These are phyloP conservation scores for Aphidius ervi DNA, from an alignment of 1,140 invertebrate genomes.

Conservation along the genomic window DNA sequence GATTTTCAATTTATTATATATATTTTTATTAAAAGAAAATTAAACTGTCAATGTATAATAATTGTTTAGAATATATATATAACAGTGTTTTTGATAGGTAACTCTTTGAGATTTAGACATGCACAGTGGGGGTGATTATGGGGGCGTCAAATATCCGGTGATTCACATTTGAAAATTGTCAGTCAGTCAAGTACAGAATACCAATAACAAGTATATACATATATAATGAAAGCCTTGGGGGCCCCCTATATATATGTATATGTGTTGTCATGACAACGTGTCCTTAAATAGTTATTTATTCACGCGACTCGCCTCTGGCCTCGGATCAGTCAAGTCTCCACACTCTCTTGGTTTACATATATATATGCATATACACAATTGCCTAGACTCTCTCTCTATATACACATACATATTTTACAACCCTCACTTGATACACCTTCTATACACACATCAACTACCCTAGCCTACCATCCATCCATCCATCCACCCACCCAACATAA, in stretches of 20 bases:
- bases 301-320: slow-evolving; percentile 40
- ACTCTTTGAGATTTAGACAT: not conserved
- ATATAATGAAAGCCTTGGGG: slow-evolving; percentile 9
- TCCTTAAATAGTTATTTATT: slow-evolving; percentile 48
- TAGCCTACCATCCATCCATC: no score
- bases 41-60: no score
- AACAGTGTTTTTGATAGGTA: no score
- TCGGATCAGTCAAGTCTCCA: slow-evolving; percentile 23
- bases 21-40: no score
- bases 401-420: no score
- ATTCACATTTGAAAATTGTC: slow-evolving; percentile 32
- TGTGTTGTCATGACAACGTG: slow-evolving; percentile 37
- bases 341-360: slow-evolving; percentile 23
- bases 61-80: no score
- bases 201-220: slow-evolving; percentile 5
- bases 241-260: not conserved
- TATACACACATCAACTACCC: no score
- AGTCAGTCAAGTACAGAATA: slow-evolving; percentile 28
- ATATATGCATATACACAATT: not conserved
- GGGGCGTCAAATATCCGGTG: slow-evolving; percentile 14
- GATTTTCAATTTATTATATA: no score
- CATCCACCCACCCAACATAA: no score
- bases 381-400: no score
- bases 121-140: slow-evolving; percentile 11
- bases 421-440: no score